Evolutionary conservation across 2,797 vertebrate genomes (phyloP), one percentile per base, ranked within the genome.

Genomic region (Cirrhinus molitorella): DNA sequence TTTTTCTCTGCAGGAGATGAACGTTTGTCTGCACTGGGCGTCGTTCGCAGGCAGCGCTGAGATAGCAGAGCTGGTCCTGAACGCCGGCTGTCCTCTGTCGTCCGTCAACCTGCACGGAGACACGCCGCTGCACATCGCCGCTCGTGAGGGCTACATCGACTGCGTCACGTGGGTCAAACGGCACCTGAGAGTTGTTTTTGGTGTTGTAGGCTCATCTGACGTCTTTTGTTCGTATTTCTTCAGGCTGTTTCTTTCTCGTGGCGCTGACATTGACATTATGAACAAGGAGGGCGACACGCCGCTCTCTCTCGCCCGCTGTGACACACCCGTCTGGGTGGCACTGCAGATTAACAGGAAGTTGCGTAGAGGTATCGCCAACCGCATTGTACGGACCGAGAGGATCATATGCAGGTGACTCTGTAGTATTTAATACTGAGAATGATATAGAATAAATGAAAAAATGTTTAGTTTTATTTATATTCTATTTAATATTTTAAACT

Each of bases 1-100:
- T 55, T 1, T 75, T 37, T 73, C 5, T 83, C 45, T 45, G 13
- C 81, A 98, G 97, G 97, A 98, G 89, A 95, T 96, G 88, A 98
- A 98, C n/a, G 96, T 98, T 77, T 98, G 96, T 86, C 90, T 97
- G 79, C 97, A 98, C 93, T 98, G 97, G 97, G 97, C 97, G 0
- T 97, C 97, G 4, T 98, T 98, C 70, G 97, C 97, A 0, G 97
- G 97, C 65, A 96, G 96, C 0, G 96, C 96, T 0, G 96, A 98
- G 65, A 98, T 98, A 0, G 96, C 97, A 0, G 96, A 98, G 91
- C 93, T 98, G 65, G 94, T 98, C 47, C 92, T 98, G 68, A 97
- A 98, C 0, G 94, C 97, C 0, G 96, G 96, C 79, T 98, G 96
- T 0, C 96, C 97, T 28, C 94, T 98, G 0, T 88, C 96, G 0